Evolutionary conservation across 2,113 vertebrate species (phyloP), one percentile per base, ranked within the genome.

Genomic region (Apeltes quadracus): DNA sequence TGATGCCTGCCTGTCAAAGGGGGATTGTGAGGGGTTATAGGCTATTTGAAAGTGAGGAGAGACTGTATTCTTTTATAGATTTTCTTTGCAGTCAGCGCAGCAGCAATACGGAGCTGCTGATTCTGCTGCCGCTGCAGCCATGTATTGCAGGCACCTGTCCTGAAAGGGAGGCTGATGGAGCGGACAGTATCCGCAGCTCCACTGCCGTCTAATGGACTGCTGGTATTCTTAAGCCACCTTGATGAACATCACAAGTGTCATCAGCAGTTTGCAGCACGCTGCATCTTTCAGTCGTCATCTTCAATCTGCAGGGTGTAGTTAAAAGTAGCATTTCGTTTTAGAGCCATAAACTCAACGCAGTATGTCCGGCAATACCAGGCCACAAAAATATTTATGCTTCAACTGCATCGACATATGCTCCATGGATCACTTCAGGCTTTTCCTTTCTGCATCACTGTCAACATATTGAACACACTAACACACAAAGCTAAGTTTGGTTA

Each of bases 1-100:
- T 78, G 82, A 77, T 64, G 84, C 82, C 76, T 69, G 87, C n/a
- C 73, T 71, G 69, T 74, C 75, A 81, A 58, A 27, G 22, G 67
- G 78, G 78, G 56, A 36, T 7, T 39, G 62, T 73, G 75, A 80
- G 84, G 76, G 84, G 76, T 74, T 61, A 86, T 72, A 86, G 75
- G 77, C 77, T 79, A 14, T 56, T 34, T 34, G 32, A 46, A 57
- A 70, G 55, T 57, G 75, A 62, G 75, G 66, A 61, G 72, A 72
- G 66, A 63, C 58, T 62, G 29, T 55, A 50, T 78, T 63, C 18
- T 36, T 46, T 54, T 56, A 72, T 78, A 63, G 75, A 84, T 69
- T 44, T 25, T 53, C 23, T 58, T 66, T 63, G 80, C 54, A 76
- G 83, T 83, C 79, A 84, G 79, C 69, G 59, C 61, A 68, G 64